phyloP scores from a whole-genome alignment of 2,113 vertebrate species.

The Tachycineta bicolor region DNA sequence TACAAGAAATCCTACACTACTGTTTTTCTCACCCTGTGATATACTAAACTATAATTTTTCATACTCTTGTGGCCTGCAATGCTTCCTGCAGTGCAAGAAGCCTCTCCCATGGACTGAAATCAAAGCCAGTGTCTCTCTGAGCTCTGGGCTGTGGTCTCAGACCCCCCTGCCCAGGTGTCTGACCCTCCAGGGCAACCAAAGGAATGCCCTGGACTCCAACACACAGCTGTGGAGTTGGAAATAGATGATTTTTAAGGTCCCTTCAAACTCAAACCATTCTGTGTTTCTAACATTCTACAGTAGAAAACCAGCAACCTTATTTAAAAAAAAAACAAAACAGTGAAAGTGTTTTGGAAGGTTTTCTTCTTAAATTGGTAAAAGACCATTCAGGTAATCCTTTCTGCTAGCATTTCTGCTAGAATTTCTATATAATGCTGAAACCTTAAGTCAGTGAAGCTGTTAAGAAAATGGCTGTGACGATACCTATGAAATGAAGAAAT shows the following conservation, averaged over 20 bases:
- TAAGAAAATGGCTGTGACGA: not conserved
- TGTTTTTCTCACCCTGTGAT: no score
- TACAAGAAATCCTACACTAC: no score
- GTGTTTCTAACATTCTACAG: not conserved
- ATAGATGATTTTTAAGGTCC: not conserved
- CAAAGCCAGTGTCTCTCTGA: no score
- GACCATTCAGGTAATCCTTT: not conserved
- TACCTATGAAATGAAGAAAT: not conserved
- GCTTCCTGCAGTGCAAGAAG: no score
- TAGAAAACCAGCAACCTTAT: not conserved
- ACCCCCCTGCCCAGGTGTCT: no score
- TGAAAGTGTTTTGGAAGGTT: not conserved
- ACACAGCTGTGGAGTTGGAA: accelerated
- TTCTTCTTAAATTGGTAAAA: not conserved
- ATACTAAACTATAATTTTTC: no score
- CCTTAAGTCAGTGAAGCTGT: not conserved
- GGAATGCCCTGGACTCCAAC: no score
- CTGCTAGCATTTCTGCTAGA: not conserved
- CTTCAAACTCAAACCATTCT: not conserved
- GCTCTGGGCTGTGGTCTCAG: no score
- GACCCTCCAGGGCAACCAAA: no score
- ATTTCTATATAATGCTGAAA: not conserved
- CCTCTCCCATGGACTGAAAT: no score
- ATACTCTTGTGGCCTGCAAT: no score
- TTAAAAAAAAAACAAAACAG: not conserved